These are phyloP conservation scores for Proisotoma minuta DNA, from an alignment of 2,888 invertebrate species.

Conservation along the genomic window DNA sequence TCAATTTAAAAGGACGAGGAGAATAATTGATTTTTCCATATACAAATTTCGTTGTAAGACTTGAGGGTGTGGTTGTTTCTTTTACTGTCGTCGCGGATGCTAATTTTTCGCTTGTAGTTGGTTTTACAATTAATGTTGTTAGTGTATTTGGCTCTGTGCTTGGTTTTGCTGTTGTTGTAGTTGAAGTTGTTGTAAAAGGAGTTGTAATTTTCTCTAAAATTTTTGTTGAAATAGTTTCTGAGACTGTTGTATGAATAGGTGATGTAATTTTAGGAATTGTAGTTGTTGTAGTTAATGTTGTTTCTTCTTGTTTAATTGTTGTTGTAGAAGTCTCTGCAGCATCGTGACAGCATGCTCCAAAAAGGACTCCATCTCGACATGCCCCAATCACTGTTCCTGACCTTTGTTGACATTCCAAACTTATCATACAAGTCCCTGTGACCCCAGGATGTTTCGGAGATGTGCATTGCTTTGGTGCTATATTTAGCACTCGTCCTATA, in stretches of 20 bases:
- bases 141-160: not conserved
- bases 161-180: constrained; percentile 5
- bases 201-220: not conserved
- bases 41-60: constrained; percentile 49
- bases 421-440: constrained; percentile 85
- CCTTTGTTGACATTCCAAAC: constrained; percentile 75
- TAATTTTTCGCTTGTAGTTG: not conserved
- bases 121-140: not conserved
- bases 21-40: constrained; percentile 43
- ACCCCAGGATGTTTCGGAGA: constrained; percentile 19
- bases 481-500: constrained; percentile 29
- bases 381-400: constrained; percentile 80
- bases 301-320: not conserved
- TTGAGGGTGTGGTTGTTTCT: constrained; percentile 53
- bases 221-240: constrained; percentile 19
- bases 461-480: constrained; percentile 24
- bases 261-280: constrained; percentile 17
- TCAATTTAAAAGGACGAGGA: constrained; percentile 17
- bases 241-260: constrained; percentile 38
- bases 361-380: constrained; percentile 84
- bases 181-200: not conserved
- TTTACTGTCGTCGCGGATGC: constrained; percentile 51
- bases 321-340: constrained; percentile 14
- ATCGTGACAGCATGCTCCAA: constrained; percentile 78
- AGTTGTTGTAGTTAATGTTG: constrained; percentile 10